phyloP scores from a whole-genome alignment of 2,797 vertebrate species.

The Avahi laniger region DNA sequence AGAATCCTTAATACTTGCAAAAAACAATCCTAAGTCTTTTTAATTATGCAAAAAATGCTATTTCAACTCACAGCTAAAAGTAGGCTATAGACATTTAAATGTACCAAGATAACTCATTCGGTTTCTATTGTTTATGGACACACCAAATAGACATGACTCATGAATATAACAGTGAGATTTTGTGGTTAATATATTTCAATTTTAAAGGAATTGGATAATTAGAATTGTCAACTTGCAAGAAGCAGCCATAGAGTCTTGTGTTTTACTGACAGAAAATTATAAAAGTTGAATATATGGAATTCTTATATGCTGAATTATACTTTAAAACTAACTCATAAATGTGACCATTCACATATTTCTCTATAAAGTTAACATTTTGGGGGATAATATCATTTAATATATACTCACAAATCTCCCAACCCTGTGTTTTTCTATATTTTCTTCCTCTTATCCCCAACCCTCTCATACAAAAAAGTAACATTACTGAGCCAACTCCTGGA shows the following conservation, averaged over 20 bases:
- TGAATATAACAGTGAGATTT: background rate
- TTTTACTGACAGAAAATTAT: slow-evolving; percentile 24
- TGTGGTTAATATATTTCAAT: background rate
- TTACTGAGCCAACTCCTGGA: background rate
- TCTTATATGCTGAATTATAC: background rate
- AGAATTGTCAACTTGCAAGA: background rate
- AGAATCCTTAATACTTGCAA: slow-evolving; percentile 17
- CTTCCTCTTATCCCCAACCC: background rate
- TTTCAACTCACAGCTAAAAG: background rate
- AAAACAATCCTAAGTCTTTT: slow-evolving; percentile 45
- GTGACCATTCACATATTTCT: background rate
- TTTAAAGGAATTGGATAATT: slow-evolving; percentile 3
- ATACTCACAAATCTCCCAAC: background rate
- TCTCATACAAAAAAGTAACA: background rate
- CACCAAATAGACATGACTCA: background rate
- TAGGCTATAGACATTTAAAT: background rate
- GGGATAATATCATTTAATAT: background rate
- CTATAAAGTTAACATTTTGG: slow-evolving; percentile 15
- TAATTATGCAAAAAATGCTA: slow-evolving; percentile 25
- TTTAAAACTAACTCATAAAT: slow-evolving; percentile 7
- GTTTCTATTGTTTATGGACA: background rate
- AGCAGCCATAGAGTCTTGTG: background rate
- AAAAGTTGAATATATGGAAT: slow-evolving; percentile 2
- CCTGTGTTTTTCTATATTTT: background rate
- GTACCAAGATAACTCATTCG: background rate